Evolutionary conservation across 1,140 invertebrate species (phyloP).

Genomic region (Drosophila yakuba): DNA sequence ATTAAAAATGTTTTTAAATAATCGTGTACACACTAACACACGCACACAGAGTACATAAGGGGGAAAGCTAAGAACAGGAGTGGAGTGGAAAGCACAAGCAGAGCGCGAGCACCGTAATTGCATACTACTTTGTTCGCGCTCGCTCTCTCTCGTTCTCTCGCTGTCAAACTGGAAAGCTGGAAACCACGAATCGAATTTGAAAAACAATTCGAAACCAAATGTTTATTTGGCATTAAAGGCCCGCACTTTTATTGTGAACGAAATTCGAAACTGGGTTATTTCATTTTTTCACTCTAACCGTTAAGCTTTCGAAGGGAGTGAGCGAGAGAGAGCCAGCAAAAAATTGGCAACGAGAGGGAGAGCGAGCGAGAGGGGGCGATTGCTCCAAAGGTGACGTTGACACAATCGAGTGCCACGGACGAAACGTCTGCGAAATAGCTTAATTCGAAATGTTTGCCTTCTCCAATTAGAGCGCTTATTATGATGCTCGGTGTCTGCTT

Average conservation of each 20-base stretch:
- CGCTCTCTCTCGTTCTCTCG: constrained; percentile 6
- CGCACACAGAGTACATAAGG: constrained; percentile 54
- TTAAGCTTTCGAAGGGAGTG: constrained; percentile 37
- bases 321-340: constrained; percentile 38
- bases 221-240: constrained; percentile 29
- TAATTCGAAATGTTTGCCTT: background rate
- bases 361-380: constrained; percentile 40
- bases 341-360: constrained; percentile 38
- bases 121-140: constrained; percentile 24
- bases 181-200: constrained; percentile 23
- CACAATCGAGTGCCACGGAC: constrained; percentile 53
- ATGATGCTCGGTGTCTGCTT: constrained; percentile 13
- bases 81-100: constrained; percentile 44
- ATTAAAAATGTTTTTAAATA: constrained; percentile 59
- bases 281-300: constrained; percentile 46
- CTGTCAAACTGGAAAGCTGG: background rate
- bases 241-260: constrained; percentile 30
- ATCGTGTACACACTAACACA: constrained; percentile 23
- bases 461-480: background rate
- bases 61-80: constrained; percentile 55
- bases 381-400: constrained; percentile 79
- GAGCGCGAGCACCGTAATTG: constrained; percentile 51
- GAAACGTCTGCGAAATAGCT: constrained; percentile 21
- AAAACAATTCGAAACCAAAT: constrained; percentile 33
- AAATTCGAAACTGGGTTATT: constrained; percentile 45